These are phyloP conservation scores for Rhinogobius similis DNA, from an alignment of 2,113 vertebrate species.

Conservation along the genomic window DNA sequence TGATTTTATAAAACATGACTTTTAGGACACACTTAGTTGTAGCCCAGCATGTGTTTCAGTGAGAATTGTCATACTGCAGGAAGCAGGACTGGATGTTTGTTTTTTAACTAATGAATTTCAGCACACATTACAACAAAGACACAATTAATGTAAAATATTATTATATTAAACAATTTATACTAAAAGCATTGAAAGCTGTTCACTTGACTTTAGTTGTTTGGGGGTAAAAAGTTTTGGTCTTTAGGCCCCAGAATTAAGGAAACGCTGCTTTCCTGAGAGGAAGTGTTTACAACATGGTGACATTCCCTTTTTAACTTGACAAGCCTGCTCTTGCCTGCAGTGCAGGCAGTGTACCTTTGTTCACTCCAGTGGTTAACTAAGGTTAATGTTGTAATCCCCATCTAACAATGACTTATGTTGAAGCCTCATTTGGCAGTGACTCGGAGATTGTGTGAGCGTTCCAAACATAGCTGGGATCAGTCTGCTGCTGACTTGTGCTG, in stretches of 20 bases:
- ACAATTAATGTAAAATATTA: neutral
- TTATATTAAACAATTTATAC: neutral
- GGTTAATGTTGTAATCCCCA: constrained; percentile 38
- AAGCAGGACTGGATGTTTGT: constrained; percentile 7
- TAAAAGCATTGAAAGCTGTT: constrained; percentile 13
- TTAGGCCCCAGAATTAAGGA: constrained; percentile 80
- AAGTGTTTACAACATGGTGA: constrained; percentile 82
- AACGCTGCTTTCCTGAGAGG: constrained; percentile 80
- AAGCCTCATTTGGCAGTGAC: constrained; percentile 13
- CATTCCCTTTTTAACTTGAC: constrained; percentile 80
- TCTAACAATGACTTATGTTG: constrained; percentile 39
- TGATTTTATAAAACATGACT: neutral
- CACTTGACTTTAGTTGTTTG: constrained; percentile 52
- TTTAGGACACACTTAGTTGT: neutral
- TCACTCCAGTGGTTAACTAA: constrained; percentile 38
- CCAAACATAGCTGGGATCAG: constrained; percentile 12
- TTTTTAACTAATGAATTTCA: constrained; percentile 30
- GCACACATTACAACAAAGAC: too few species aligned
- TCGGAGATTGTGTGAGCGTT: constrained; percentile 9
- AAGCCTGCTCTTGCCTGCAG: constrained; percentile 63
- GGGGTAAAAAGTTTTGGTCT: constrained; percentile 65
- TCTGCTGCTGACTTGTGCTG: constrained; percentile 4
- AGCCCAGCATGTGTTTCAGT: neutral
- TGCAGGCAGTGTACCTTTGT: constrained; percentile 46
- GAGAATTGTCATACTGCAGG: constrained; percentile 38